phyloP scores from a whole-genome alignment of 2,888 invertebrate species.

The Aleiodes testaceus region DNA sequence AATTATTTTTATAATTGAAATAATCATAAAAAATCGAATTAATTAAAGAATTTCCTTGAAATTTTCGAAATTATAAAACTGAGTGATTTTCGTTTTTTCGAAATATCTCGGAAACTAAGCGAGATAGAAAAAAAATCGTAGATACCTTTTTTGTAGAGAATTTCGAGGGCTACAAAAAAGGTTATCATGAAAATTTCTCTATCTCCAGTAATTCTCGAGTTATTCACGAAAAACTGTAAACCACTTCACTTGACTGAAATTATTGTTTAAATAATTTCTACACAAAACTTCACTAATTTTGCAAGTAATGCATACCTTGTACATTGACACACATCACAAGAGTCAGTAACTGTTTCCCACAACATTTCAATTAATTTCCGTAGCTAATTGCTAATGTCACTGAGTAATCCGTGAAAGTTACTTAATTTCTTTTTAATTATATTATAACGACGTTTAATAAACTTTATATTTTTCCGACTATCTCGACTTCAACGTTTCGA shows the following conservation, averaged over 20 bases:
- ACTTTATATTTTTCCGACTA: too few species aligned
- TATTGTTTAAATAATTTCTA: conserved; percentile 3
- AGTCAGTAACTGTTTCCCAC: conserved; percentile 69
- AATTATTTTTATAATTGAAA: too few species aligned
- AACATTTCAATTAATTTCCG: conserved; percentile 56
- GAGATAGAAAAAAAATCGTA: too few species aligned
- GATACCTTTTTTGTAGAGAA: too few species aligned
- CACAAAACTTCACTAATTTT: conserved; percentile 20
- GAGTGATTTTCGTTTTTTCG: neutral
- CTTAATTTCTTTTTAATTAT: too few species aligned
- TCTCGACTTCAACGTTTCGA: neutral
- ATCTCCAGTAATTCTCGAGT: too few species aligned
- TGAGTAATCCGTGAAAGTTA: neutral
- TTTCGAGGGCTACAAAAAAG: too few species aligned
- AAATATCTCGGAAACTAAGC: too few species aligned
- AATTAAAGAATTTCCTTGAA: neutral
- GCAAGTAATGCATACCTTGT: conserved; percentile 68
- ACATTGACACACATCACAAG: conserved; percentile 72
- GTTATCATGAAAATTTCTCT: too few species aligned
- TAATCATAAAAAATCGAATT: too few species aligned
- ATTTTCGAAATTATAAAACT: neutral
- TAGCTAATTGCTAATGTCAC: conserved; percentile 1
- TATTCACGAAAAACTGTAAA: neutral
- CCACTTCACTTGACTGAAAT: conserved; percentile 16
- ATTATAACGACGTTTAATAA: too few species aligned